phyloP scores from a whole-genome alignment of 2,797 vertebrate species.

The Nannoperca obscura region DNA sequence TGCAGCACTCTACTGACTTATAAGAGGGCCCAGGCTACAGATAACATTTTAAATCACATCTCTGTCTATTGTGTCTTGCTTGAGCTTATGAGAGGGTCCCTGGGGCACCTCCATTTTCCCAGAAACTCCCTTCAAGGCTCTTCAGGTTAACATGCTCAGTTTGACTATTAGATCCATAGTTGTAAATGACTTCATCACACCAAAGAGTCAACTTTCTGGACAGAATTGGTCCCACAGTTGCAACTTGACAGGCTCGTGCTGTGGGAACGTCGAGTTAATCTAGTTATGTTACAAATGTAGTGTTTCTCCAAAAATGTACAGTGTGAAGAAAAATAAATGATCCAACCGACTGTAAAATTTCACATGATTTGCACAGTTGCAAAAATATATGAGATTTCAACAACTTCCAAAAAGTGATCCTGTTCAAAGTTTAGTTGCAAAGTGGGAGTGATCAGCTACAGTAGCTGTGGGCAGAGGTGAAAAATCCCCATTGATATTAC shows the following conservation, averaged over 20 bases:
- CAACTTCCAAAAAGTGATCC: slow-evolving; percentile 21
- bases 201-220: slow-evolving; percentile 81
- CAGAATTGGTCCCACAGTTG: slow-evolving; percentile 78
- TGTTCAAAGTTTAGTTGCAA: slow-evolving; percentile 5
- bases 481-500: slow-evolving; percentile 61
- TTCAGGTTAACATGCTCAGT: slow-evolving; percentile 83
- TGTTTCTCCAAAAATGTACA: slow-evolving; percentile 22
- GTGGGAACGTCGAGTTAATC: slow-evolving; percentile 44
- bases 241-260: slow-evolving; percentile 59
- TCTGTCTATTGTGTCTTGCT: slow-evolving; percentile 78
- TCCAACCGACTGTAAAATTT: slow-evolving; percentile 31
- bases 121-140: slow-evolving; percentile 83
- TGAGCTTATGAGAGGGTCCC: slow-evolving; percentile 78
- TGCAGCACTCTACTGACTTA: slow-evolving; percentile 40
- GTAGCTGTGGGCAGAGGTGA: slow-evolving; percentile 61
- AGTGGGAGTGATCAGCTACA: slow-evolving; percentile 30
- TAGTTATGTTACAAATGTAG: slow-evolving; percentile 35
- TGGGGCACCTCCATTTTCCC: slow-evolving; percentile 79
- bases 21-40: slow-evolving; percentile 57
- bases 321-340: slow-evolving; percentile 22
- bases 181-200: slow-evolving; percentile 86
- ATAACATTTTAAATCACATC: slow-evolving; percentile 75
- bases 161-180: slow-evolving; percentile 87
- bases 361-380: slow-evolving; percentile 35
- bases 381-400: slow-evolving; percentile 25